These are phyloP conservation scores for Temnothorax longispinosus DNA, from an alignment of 1,140 invertebrate genomes.

Conservation along the genomic window DNA sequence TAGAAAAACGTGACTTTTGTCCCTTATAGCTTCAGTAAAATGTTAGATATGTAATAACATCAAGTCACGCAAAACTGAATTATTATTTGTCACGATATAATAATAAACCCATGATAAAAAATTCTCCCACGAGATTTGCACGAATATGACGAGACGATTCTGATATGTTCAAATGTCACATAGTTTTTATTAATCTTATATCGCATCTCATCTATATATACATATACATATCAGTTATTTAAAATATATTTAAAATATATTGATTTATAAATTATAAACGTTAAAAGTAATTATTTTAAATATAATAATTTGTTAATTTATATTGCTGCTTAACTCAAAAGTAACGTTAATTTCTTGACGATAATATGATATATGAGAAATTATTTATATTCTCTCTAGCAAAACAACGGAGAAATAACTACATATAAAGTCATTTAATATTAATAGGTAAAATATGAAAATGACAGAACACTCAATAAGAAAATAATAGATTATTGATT, in stretches of 20 bases:
- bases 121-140: not conserved
- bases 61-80: not conserved
- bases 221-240: not conserved
- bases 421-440: not conserved
- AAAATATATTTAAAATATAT: not conserved
- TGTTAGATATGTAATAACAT: not conserved
- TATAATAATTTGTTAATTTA: not conserved
- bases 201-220: not conserved
- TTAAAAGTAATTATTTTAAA: not conserved
- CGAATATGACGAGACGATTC: not conserved
- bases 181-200: conserved; percentile 26
- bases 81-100: conserved; percentile 22
- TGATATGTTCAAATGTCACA: not conserved
- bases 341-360: not conserved
- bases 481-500: conserved; percentile 16
- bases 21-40: not conserved
- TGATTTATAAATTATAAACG: not conserved
- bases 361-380: not conserved
- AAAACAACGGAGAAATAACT: not conserved
- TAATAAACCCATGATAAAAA: not conserved
- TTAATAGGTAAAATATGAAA: not conserved
- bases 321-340: not conserved
- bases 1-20: not conserved
- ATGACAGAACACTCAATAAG: not conserved
- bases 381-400: not conserved